Base-by-base conservation (phyloP, 92 coral and sea anemone genomes). In the Porites divaricata region DNA sequence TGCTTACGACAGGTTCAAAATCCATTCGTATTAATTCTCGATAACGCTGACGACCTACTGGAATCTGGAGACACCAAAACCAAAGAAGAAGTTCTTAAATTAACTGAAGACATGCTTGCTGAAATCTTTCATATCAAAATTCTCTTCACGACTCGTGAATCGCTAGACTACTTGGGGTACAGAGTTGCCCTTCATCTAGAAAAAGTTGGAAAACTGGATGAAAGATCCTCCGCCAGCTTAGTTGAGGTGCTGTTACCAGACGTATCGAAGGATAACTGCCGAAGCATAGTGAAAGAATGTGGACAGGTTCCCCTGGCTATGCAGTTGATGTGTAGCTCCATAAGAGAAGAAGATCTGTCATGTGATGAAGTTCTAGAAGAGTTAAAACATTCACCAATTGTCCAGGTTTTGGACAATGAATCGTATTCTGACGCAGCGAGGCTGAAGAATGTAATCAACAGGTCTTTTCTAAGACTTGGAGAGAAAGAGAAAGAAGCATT, bases 61-160 rank as follows among this genome's bases (percentile, higher is more conserved):
- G 70, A 65, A 24, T 65, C 70, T n/a, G 28, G 20, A 65, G 70
- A 67, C 12, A 12, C 35, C 49, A 22, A 67, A 67, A 14, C 16
- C 4, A 67, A 67, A 19, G 72, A 67, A 28, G 72, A 67, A 23
- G 49, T 22, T 35, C 72, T 67, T 9, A 67, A 28, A 67, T 67
- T 19, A 13, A 67, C 72, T 4, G 72, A 67, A 7, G 72, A 67
- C 7, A 28, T 67, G 14, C 16, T 67, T 2, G 41, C 17, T 28
- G 41, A 67, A 9, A 22, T 35, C 49, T 22, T 8, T 28, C 41
- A 23, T 23, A 20, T 7, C 49, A 67, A 67, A 19, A 17, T 67
- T 23, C 72, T 67, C 49, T 67, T 23, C 72, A 67, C 72, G 4
- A 23, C 72, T 22, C 48, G 72, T 67, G 72, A 67, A 67, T 67